Conservation (phyloP, 2,888 invertebrate species). For the Synergus umbraculus region DNA sequence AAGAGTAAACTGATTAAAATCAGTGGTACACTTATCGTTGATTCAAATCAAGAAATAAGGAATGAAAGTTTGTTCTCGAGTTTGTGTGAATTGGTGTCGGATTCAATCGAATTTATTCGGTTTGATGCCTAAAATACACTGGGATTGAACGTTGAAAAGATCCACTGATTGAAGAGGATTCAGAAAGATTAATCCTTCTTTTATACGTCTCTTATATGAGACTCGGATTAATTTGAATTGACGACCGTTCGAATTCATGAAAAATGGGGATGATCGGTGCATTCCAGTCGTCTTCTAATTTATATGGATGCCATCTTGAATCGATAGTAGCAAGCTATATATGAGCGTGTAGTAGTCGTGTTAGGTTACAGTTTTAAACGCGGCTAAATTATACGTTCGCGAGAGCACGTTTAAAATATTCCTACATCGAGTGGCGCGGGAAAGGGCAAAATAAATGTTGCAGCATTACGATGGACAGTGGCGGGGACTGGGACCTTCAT, state of each 20-base stretch:
- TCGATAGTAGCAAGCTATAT: conserved; percentile 67
- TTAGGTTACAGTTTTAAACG: conserved; percentile 76
- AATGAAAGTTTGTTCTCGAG: no score
- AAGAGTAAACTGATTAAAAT: no score
- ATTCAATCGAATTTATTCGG: no score
- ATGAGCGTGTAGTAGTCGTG: conserved; percentile 68
- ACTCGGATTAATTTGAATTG: no score
- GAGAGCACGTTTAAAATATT: conserved; percentile 73
- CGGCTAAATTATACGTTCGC: conserved; percentile 75
- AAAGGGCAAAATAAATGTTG: conserved; percentile 76
- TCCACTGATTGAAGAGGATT: no score
- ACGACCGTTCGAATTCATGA: not conserved
- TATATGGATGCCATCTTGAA: conserved; percentile 73
- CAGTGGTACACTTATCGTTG: no score
- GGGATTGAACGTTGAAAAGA: no score
- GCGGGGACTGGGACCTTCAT: conserved; percentile 44
- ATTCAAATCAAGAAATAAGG: no score
- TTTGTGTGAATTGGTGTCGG: no score
- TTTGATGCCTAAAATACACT: no score
- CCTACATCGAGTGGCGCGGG: conserved; percentile 70
- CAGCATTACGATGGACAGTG: conserved; percentile 71
- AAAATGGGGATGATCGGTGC: conserved; percentile 44
- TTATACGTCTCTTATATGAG: no score
- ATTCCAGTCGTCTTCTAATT: conserved; percentile 67
- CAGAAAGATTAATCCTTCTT: no score